Evolutionary conservation across 23 tunicate genomes (phyloP), one percentile per base, ranked within the genome.

Genomic region (Trididemnum miniatum): DNA sequence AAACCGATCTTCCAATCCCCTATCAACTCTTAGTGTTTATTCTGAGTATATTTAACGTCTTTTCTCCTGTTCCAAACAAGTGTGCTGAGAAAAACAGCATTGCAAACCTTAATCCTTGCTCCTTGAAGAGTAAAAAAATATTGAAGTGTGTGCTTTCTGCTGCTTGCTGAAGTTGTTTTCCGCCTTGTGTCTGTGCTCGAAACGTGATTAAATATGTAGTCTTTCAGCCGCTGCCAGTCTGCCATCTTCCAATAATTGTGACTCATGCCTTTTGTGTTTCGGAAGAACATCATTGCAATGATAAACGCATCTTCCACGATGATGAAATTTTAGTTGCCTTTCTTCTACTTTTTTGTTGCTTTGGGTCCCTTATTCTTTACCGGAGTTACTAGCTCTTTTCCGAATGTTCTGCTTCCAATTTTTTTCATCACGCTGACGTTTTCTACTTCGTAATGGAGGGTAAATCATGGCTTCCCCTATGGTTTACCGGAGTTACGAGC

Each of bases 21-120:
- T n/a, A n/a, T n/a, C n/a, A n/a, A n/a, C n/a, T n/a, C n/a, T n/a
- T n/a, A n/a, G n/a, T n/a, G n/a, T n/a, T n/a, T n/a, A n/a, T n/a
- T n/a, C n/a, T n/a, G n/a, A n/a, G n/a, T n/a, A n/a, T n/a, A n/a
- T n/a, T n/a, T n/a, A n/a, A n/a, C n/a, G 67, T 62, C 67, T 62
- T 62, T 62, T 62, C 67, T 12, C 29, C 29, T 3, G n/a, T 62
- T 62, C 29, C 67, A 22, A 62, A 26, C 26, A n/a, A 62, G 67
- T 4, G 26, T 62, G 29, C 29, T 62, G 67, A 62, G 67, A 24
- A 62, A 62, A 22, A 62, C 67, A 62, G 67, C 67, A 3, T 62
- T 62, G 67, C 67, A 22, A 20, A 62, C 26, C 29, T 62, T 62
- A 15, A 62, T 62, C n/a, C 29, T 62, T 62, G 67, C 26, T 18